Evolutionary conservation across 2,113 vertebrate species (phyloP), one percentile per base, ranked within the genome.

Genomic region (Butastur rufipennis): DNA sequence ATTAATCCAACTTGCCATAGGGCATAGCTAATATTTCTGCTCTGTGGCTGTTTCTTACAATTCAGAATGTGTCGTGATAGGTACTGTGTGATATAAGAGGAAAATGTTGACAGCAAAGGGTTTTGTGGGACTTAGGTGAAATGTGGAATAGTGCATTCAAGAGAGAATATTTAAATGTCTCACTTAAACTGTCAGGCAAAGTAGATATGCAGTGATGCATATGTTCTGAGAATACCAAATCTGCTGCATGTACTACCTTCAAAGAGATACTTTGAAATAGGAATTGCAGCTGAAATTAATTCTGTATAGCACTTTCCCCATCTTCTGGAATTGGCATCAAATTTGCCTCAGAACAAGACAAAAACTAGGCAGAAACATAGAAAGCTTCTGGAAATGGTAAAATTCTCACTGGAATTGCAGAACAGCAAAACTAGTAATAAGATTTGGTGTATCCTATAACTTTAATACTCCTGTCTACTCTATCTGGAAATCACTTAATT

Each of bases 401-500:
- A 77, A 86, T 65, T 90, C 89, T 88, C 83, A 25, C 77, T 94
- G 86, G 77, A 91, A 22, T 29, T 61, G 56, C 43, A 67, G 31
- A 88, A 81, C 59, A 92, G 92, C 23, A 79, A 63, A 90, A 81
- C n/a, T 87, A 81, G 92, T 79, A 89, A 95, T 89, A 87, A 92
- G 52, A 63, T 91, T 84, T 81, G 56, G 61, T 81, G 40, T 78
- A 81, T 88, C 36, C 72, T 84, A 95, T 89, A 80, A 86, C 86
- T 93, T 95, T 84, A 90, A 74, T 92, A 84, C 40, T 88, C 38
- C 13, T 27, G 22, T 74, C 86, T 90, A 36, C 63, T 84, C 40
- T 86, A 68, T 79, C 72, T 95, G 86, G 88, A 95, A 88, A 81
- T 81, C 73, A 91, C 34, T 93, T 97, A 97, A 96, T 96, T 96